A percentile compares a stretch with the other conserved stretches of the same genome.
Evolutionary conservation across 1,140 invertebrate genomes (phyloP).

Genomic region (Drosophila rhopaloa): DNA sequence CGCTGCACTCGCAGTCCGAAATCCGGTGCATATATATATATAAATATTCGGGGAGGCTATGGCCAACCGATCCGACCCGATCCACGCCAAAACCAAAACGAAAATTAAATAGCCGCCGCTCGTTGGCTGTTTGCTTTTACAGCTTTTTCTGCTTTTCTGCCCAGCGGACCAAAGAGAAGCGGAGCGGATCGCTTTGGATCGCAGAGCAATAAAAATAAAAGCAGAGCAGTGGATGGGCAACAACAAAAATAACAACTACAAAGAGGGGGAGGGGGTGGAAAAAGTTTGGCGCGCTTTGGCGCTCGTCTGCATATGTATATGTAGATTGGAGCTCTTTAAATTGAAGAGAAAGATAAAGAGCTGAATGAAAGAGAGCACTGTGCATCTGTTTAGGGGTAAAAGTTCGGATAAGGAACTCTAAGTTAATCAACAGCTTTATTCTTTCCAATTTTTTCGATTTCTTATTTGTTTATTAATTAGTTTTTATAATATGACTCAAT

Average conservation of each 20-base stretch:
- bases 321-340: constrained; percentile 41
- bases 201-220: constrained; percentile 78
- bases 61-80: constrained; percentile 38
- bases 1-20: constrained; percentile 6
- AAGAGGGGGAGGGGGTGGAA: constrained; percentile 36
- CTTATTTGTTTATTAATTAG: too few relatives aligned
- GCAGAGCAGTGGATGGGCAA: constrained; percentile 63
- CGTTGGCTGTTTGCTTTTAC: constrained; percentile 40
- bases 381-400: not conserved
- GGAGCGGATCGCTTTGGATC: constrained; percentile 28
- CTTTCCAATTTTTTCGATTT: too few relatives aligned
- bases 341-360: constrained; percentile 22
- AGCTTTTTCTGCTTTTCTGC: constrained; percentile 22
- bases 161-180: constrained; percentile 37
- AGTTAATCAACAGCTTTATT: too few relatives aligned
- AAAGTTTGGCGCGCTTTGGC: constrained; percentile 72
- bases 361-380: constrained; percentile 25
- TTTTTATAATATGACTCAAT: too few relatives aligned
- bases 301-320: constrained; percentile 54
- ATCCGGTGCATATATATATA: not conserved
- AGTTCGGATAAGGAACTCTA: not conserved
- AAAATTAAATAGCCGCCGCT: constrained; percentile 74
- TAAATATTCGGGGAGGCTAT: constrained; percentile 21
- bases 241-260: constrained; percentile 8
- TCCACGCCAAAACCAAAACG: constrained; percentile 73